These are phyloP conservation scores for Datnioides undecimradiatus DNA, from an alignment of 2,113 vertebrate genomes.

Conservation along the genomic window DNA sequence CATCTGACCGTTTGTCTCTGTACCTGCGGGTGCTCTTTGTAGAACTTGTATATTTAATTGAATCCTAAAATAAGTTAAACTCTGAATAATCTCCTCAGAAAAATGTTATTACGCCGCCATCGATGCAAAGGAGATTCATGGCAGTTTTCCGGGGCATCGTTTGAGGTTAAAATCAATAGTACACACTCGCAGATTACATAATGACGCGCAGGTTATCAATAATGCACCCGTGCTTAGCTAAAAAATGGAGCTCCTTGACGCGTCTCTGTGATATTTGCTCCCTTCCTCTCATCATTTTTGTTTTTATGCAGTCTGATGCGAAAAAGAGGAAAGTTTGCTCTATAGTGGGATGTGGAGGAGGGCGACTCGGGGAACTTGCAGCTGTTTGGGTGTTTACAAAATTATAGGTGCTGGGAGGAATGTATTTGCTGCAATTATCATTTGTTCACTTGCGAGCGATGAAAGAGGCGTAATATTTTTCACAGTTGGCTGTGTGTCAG, in stretches of 20 bases:
- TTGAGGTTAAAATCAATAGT: slow-evolving; percentile 32
- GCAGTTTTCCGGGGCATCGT: background rate
- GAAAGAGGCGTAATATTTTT: slow-evolving; percentile 67
- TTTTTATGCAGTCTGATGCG: background rate
- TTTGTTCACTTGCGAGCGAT: slow-evolving; percentile 63
- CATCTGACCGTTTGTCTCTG: background rate
- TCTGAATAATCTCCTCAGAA: background rate
- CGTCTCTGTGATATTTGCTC: background rate
- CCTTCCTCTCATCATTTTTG: background rate
- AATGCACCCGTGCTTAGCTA: background rate
- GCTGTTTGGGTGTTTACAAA: slow-evolving; percentile 63
- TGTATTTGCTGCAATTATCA: slow-evolving; percentile 67
- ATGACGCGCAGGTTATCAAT: slow-evolving; percentile 20
- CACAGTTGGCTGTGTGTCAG: slow-evolving; percentile 63
- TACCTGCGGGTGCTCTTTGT: background rate
- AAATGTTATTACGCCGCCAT: background rate
- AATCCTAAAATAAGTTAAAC: background rate
- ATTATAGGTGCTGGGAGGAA: slow-evolving; percentile 65
- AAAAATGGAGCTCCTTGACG: background rate
- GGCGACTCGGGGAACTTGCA: slow-evolving; percentile 41
- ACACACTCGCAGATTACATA: background rate
- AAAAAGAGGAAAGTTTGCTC: slow-evolving; percentile 7
- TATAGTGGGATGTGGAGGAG: background rate
- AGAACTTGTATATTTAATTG: background rate
- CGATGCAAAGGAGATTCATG: background rate